Conservation (phyloP, 2,113 vertebrate genomes). For the Tautogolabrus adspersus region DNA sequence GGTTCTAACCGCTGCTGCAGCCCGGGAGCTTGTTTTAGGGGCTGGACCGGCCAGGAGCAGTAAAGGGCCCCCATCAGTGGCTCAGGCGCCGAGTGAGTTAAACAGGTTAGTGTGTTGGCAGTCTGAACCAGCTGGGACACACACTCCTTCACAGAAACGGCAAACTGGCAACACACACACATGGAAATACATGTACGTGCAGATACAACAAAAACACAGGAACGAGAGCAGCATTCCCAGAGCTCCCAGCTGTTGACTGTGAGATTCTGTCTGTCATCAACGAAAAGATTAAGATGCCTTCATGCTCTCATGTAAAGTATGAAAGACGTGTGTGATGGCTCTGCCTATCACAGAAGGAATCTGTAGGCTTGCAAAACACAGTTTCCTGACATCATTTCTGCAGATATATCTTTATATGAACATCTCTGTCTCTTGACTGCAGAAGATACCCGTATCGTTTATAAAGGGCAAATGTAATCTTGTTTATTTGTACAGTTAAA, state of each 20-base stretch:
- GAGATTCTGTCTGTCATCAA: constrained; percentile 23
- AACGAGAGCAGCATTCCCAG: neutral
- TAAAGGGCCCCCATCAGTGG: constrained; percentile 71
- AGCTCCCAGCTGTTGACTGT: constrained; percentile 18
- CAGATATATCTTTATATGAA: neutral
- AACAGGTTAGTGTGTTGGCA: constrained; percentile 77
- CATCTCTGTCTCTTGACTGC: neutral
- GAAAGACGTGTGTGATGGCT: neutral
- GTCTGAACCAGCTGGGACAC: constrained; percentile 74
- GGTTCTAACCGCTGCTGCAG: constrained; percentile 69
- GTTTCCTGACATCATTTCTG: neutral
- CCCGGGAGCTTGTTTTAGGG: constrained; percentile 77
- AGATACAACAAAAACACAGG: neutral
- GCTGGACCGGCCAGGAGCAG: constrained; percentile 62
- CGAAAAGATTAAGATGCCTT: constrained; percentile 15
- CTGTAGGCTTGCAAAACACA: neutral
- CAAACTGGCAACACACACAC: constrained; percentile 23
- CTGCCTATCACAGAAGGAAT: neutral
- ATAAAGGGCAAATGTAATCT: no score
- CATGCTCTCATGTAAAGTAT: neutral
- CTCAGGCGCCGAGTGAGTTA: constrained; percentile 79
- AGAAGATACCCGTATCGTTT: no score
- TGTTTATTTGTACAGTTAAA: no score
- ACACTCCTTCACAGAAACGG: constrained; percentile 15
- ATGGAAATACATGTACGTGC: constrained; percentile 22